Evolutionary conservation across 92 coral and sea anemone genomes (phyloP), one percentile per base, ranked within the genome.

Genomic region (Porites evermanni): DNA sequence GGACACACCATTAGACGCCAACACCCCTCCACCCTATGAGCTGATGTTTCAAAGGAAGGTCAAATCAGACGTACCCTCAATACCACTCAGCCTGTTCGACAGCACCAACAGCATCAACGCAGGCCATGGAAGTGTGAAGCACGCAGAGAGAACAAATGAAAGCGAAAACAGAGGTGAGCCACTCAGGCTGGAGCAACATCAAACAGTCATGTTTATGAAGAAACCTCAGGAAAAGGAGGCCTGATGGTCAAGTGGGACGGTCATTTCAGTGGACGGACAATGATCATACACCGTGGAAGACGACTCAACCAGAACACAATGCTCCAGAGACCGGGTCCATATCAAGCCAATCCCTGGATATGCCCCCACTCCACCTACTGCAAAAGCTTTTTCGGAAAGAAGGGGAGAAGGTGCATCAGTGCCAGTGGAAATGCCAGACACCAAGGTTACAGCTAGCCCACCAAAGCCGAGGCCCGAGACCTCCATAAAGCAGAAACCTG

Each of bases 71-170:
- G 83, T 88, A 88, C 91, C 91, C 91, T 88, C 91, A 88, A 82
- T 88, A 88, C 91, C 91, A 80, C 91, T 89, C 88, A 84, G 92
- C 85, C 88, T 84, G 92, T 89, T 53, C 14, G 84, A 89, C 89
- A 89, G 74, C 92, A 84, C 75, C 87, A 82, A 86, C 91, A 61
- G 66, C 66, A 61, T 61, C 66, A 61, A 61, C 16, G 71, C 71
- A 89, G 89, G 92, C 92, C 92, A 89, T 70, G 83, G 92, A 75
- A 84, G 92, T 89, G 88, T 77, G 83, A 88, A 88, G 88, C 91
- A 24, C 1, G 26, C 26, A 24, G 26, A 24, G 26, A 24, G 26
- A 88, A 83, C 92, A 81, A 88, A 88, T 76, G 84, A 24, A 83
- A 69, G 92, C 59, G 92, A 88, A 89, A 89, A 26, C 89, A 89